phyloP scores from a whole-genome alignment of 1,140 invertebrate genomes.

The Macrotrachela quadricornifera region DNA sequence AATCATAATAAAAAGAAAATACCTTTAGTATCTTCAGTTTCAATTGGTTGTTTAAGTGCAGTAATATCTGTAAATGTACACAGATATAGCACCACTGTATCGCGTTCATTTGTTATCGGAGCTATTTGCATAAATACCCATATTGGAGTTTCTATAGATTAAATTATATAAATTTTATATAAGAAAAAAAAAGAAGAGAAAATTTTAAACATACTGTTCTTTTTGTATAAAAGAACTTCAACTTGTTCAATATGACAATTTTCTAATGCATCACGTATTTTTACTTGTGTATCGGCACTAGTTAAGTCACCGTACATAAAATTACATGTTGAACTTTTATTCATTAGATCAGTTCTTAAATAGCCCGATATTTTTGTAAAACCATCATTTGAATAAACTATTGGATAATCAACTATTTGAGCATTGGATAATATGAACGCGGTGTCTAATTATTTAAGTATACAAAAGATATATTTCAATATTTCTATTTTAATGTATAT shows the following conservation, averaged over 20 bases:
- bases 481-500: no score
- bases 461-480: no score
- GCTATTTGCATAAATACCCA: slow-evolving; percentile 95
- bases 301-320: slow-evolving; percentile 99
- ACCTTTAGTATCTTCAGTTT: slow-evolving; percentile 27
- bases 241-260: slow-evolving; percentile 64
- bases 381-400: slow-evolving; percentile 98
- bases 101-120: slow-evolving; percentile 50
- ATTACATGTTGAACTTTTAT: slow-evolving; percentile 68
- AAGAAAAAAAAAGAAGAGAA: no score
- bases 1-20: no score
- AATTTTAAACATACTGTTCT: slow-evolving; percentile 67
- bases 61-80: slow-evolving; percentile 37
- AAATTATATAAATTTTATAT: no score
- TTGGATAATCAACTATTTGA: slow-evolving; percentile 97
- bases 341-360: slow-evolving; percentile 86
- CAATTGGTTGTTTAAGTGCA: slow-evolving; percentile 35
- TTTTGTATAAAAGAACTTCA: slow-evolving; percentile 97
- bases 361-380: slow-evolving; percentile 99
- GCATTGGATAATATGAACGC: slow-evolving; percentile 92
- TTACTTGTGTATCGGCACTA: slow-evolving; percentile 69
- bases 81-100: slow-evolving; percentile 34
- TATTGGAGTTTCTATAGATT: slow-evolving; percentile 69
- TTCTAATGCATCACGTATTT: slow-evolving; percentile 77
- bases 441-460: no score